Evolutionary conservation across 2,797 vertebrate species (phyloP).

Genomic region (Melanotaenia boesemani): DNA sequence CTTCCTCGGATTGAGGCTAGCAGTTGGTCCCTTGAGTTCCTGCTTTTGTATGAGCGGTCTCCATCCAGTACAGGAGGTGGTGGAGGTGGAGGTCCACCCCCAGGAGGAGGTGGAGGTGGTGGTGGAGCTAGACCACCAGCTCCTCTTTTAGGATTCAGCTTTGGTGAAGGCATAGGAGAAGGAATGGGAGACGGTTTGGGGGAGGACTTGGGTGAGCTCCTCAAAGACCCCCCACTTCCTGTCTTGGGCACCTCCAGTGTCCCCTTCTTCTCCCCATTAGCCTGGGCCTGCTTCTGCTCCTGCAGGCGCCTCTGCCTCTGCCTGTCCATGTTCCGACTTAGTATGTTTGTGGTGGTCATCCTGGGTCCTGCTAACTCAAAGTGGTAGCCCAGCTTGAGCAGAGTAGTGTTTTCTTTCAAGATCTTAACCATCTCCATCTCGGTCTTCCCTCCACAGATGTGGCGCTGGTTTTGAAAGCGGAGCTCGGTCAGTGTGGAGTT

Average conservation of each 20-base stretch:
- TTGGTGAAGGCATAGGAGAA: slow-evolving; percentile 87
- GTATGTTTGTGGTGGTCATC: slow-evolving; percentile 96
- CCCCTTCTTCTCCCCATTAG: slow-evolving; percentile 87
- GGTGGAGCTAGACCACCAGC: slow-evolving; percentile 61
- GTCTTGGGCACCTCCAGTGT: slow-evolving; percentile 87
- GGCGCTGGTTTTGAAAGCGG: slow-evolving; percentile 97
- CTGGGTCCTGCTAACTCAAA: slow-evolving; percentile 96
- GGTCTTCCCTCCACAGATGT: slow-evolving; percentile 96
- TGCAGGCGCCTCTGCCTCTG: slow-evolving; percentile 94
- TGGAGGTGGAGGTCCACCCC: slow-evolving; percentile 79
- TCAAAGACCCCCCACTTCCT: slow-evolving; percentile 77
- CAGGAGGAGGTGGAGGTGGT: slow-evolving; percentile 77
- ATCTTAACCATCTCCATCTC: slow-evolving; percentile 99
- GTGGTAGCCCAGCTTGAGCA: slow-evolving; percentile 97
- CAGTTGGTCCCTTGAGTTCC: slow-evolving; percentile 95
- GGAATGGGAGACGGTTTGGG: slow-evolving; percentile 85
- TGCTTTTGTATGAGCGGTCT: slow-evolving; percentile 84
- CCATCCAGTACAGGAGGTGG: slow-evolving; percentile 84
- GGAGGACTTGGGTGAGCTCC: slow-evolving; percentile 84
- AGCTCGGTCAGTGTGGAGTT: slow-evolving; percentile 93
- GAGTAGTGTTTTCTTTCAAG: slow-evolving; percentile 93
- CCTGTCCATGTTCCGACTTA: slow-evolving; percentile 98
- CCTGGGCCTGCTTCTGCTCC: slow-evolving; percentile 93
- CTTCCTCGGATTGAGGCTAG: slow-evolving; percentile 93
- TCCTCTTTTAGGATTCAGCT: slow-evolving; percentile 84